Percentiles rank a stretch among this genome's conserved stretches.
Evolutionary conservation across 2,888 invertebrate genomes (phyloP).

Genomic region (Erebia aethiops): DNA sequence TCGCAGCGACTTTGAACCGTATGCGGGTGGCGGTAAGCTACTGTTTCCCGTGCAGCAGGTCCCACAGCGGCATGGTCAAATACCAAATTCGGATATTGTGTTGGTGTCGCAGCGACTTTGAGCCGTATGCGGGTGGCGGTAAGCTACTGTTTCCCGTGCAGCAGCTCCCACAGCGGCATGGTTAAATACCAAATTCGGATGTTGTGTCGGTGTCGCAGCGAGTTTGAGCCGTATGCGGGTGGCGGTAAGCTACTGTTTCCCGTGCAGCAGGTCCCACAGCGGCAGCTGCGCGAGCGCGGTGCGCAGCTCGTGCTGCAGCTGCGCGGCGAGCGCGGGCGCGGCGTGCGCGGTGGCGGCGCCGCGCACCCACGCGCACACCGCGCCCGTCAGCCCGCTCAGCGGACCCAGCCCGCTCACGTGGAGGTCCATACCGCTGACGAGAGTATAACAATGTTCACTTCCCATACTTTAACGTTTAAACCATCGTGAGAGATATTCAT

Average conservation of each 20-base stretch:
- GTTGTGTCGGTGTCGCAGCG: no score
- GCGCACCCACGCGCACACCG: conserved; percentile 51
- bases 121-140: neutral
- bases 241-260: conserved; percentile 43
- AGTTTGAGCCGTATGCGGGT: neutral
- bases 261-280: conserved; percentile 65
- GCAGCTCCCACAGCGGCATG: conserved; percentile 67
- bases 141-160: conserved; percentile 53
- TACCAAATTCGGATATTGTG: no score
- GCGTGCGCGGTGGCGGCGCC: conserved; percentile 53
- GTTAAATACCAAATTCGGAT: no score
- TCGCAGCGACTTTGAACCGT: neutral
- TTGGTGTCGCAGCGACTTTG: neutral
- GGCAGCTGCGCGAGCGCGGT: conserved; percentile 65
- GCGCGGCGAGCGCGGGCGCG: conserved; percentile 60
- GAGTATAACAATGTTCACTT: no score
- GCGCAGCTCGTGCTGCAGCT: conserved; percentile 63
- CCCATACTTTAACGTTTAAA: no score
- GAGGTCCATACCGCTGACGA: conserved; percentile 66
- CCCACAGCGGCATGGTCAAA: no score
- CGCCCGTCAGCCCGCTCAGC: conserved; percentile 60
- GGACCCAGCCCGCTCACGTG: conserved; percentile 76
- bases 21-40: neutral
- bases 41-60: conserved; percentile 9
- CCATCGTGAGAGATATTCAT: no score